Base-by-base conservation (phyloP, 2,888 invertebrate genomes). In the Paralinhomoeus sp. region DNA sequence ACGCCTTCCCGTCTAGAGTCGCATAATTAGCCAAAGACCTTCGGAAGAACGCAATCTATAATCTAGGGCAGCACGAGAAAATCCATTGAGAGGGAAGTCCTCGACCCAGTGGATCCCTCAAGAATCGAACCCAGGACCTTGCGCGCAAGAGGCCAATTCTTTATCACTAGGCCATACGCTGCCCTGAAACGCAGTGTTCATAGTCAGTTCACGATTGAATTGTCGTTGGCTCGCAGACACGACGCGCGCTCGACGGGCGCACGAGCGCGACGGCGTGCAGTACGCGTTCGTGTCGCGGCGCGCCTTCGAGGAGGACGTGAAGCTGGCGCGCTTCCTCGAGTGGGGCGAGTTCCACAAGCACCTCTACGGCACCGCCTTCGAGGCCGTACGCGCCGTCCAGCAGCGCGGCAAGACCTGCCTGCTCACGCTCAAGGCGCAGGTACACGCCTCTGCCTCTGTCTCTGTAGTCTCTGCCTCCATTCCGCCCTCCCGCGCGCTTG, bases 311-410 rank as follows among this genome's bases (percentile, higher is more conserved):
- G 54, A 54, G 23, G 50, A 52, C 15, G 47, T 50, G 1, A 52
- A 51, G 37, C 34, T 37, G n/a, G 74, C 87, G 47, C 82, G 82
- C 64, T 93, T 93, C 64, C 87, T 93, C 9, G 93, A 97, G 63
- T 89, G 87, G 62, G 93, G 93, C 5, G 87, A 91, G 64, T 91
- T 83, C 66, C 87, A 93, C 65, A 87, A 87, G 64, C 83, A 87
- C 46, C 83, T 85, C 63, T 93, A 91, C 65, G 82, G 91, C 41
- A 93, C 91, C 43, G 85, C 87, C 41, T 68, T 89, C 54, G 84
- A 85, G 65, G 85, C 89, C 18, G 87, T 93, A 55, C 73, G 85
- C 48, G 77, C 81, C 46, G 89, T 93, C 31, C 85, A 91, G 45
- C 82, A 80, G 67, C 79, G 81, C 5, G 89, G 89, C 40, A 87